Conservation (phyloP, 2,797 vertebrate genomes). For the Propithecus perrieri region DNA sequence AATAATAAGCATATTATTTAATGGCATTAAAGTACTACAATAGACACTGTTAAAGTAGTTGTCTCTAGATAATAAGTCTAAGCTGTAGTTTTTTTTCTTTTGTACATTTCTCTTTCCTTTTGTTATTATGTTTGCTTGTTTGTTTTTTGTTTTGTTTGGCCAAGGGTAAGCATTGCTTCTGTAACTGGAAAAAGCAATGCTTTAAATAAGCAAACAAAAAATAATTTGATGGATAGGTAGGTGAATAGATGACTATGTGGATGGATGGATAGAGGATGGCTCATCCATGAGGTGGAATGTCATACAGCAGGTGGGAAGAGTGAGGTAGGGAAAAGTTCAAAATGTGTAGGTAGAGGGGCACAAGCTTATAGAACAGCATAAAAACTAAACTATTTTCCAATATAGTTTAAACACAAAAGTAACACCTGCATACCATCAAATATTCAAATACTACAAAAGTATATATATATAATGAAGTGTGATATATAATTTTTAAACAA, state of each 20-base stretch:
- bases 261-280: not conserved
- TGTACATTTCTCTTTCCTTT: not conserved
- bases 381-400: not conserved
- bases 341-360: not conserved
- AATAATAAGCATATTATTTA: not conserved
- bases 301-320: not conserved
- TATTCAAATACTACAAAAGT: not conserved
- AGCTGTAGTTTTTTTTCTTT: not conserved
- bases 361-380: not conserved
- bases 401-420: conserved; percentile 16
- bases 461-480: not conserved
- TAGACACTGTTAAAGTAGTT: not conserved
- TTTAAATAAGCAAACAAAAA: conserved; percentile 24
- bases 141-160: not conserved
- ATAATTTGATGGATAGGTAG: not conserved
- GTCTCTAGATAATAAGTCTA: not conserved
- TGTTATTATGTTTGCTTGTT: not conserved
- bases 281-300: not conserved
- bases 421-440: not conserved
- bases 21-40: conserved; percentile 11
- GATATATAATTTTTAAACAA: not conserved
- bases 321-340: not conserved
- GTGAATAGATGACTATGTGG: not conserved
- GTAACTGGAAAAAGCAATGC: not conserved
- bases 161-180: not conserved